Conservation (phyloP, 2,888 invertebrate species). For the Acrocyrtus sp. region DNA sequence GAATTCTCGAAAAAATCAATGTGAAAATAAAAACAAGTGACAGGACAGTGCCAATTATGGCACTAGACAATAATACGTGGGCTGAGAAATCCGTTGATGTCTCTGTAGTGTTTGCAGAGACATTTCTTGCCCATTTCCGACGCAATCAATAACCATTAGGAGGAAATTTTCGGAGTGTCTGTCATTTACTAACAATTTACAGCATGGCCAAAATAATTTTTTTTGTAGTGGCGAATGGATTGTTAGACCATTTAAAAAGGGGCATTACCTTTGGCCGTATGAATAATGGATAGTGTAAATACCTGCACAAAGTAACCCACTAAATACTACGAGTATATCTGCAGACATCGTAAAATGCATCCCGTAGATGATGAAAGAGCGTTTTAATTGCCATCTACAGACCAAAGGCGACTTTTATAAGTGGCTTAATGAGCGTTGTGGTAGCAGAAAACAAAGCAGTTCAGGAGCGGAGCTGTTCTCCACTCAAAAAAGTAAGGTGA, state of each 20-base stretch:
- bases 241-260: too few species aligned
- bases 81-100: constrained; percentile 30
- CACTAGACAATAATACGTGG: constrained; percentile 1
- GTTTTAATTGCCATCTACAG: constrained; percentile 53
- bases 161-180: neutral
- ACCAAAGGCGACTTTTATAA: constrained; percentile 36
- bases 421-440: constrained; percentile 42
- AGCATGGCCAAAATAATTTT: too few species aligned
- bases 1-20: constrained; percentile 24
- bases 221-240: too few species aligned
- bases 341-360: neutral
- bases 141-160: neutral
- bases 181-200: neutral
- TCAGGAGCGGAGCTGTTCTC: constrained; percentile 41
- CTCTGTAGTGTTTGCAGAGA: constrained; percentile 42
- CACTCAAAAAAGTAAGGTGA: too few species aligned
- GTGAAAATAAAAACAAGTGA: constrained; percentile 4
- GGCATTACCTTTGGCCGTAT: too few species aligned
- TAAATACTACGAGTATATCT: neutral
- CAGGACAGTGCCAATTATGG: constrained; percentile 40
- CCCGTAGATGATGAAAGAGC: constrained; percentile 31
- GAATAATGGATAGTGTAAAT: too few species aligned
- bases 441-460: constrained; percentile 42
- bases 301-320: too few species aligned
- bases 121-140: constrained; percentile 20